Evolutionary conservation across 2,113 vertebrate species (phyloP).

Genomic region (Saiga tatarica): DNA sequence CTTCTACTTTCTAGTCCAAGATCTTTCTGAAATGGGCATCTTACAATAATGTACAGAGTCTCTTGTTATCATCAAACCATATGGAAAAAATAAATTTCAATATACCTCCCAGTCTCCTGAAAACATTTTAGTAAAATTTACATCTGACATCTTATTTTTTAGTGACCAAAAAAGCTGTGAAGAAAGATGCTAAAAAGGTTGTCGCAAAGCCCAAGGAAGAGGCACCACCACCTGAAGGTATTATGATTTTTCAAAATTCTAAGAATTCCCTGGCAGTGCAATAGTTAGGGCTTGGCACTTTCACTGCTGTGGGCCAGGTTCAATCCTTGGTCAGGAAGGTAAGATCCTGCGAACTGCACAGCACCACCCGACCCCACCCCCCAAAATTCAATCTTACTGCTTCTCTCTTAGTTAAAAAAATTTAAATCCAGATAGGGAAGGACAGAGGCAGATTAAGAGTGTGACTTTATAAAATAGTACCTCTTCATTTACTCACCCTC

Average conservation of each 20-base stretch:
- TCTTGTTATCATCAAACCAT: background rate
- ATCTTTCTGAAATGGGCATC: background rate
- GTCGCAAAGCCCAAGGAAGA: slow-evolving; percentile 80
- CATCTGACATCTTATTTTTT: slow-evolving; percentile 51
- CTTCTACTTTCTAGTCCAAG: background rate
- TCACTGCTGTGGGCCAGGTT: background rate
- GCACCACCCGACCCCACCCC: background rate
- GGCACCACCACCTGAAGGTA: slow-evolving; percentile 80
- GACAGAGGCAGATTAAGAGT: background rate
- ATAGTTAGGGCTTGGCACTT: background rate
- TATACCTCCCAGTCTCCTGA: background rate
- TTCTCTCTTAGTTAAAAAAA: background rate
- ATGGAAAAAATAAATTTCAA: background rate
- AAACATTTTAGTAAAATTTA: slow-evolving; percentile 10
- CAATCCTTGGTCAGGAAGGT: background rate
- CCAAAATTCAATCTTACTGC: background rate
- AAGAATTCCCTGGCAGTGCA: background rate
- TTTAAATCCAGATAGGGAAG: background rate
- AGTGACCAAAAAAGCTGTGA: slow-evolving; percentile 80
- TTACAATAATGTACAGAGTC: background rate
- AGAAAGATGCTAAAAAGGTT: slow-evolving; percentile 83
- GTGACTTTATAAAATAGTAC: background rate
- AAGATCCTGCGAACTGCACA: background rate
- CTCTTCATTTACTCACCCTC: background rate
- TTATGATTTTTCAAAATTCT: background rate